Conservation (phyloP, 2,888 invertebrate genomes). For the Volucella bombylans region DNA sequence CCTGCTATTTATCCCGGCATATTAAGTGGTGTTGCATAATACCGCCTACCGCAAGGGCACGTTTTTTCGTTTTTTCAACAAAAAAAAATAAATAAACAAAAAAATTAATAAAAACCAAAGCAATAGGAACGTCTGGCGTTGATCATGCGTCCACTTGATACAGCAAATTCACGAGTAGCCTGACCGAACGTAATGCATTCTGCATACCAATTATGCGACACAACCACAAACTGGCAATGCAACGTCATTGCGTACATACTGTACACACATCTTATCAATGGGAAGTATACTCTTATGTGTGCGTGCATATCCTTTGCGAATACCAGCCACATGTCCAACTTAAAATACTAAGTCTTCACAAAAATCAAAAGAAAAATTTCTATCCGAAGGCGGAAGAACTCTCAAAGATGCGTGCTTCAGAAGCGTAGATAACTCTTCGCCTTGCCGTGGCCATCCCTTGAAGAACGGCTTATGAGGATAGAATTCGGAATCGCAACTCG, state of each 20-base stretch:
- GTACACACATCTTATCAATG: slow-evolving; percentile 65
- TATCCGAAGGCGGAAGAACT: slow-evolving; percentile 65
- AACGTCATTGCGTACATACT: too few species aligned
- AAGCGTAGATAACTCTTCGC: slow-evolving; percentile 64
- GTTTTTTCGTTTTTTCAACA: slow-evolving; percentile 50
- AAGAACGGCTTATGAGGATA: slow-evolving; percentile 55
- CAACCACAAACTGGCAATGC: slow-evolving; percentile 54
- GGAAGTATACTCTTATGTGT: slow-evolving; percentile 34
- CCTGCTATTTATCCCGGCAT: slow-evolving; percentile 57
- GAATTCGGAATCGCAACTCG: slow-evolving; percentile 49
- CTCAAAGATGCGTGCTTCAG: slow-evolving; percentile 51
- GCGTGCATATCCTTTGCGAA: slow-evolving; percentile 63
- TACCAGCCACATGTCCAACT: slow-evolving; percentile 18
- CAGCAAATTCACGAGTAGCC: slow-evolving; percentile 45
- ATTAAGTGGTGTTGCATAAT: slow-evolving; percentile 66
- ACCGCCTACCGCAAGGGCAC: slow-evolving; percentile 59
- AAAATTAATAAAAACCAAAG: too few species aligned
- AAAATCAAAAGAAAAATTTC: slow-evolving; percentile 57
- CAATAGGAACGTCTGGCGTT: slow-evolving; percentile 54
- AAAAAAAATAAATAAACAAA: too few species aligned
- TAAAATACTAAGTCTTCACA: slow-evolving; percentile 52
- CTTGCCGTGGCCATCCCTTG: slow-evolving; percentile 40
- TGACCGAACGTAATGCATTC: slow-evolving; percentile 66
- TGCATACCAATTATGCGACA: slow-evolving; percentile 74
- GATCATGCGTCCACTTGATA: slow-evolving; percentile 46